phyloP scores from a whole-genome alignment of 1,140 invertebrate genomes.

The Drosophila setifemur region DNA sequence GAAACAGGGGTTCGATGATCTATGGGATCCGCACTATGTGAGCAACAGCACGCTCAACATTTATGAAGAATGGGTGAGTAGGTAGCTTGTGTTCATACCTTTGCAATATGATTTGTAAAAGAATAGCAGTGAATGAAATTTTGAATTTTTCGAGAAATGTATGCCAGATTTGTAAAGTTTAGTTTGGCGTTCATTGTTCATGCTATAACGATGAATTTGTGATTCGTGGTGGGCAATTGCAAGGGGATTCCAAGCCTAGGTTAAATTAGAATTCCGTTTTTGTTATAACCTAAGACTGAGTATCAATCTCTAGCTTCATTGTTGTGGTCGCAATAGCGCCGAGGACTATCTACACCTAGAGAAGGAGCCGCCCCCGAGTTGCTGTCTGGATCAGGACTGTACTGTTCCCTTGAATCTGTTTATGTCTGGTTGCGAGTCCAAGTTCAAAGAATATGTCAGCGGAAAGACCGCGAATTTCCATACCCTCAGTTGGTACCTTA shows the following conservation, averaged over 20 bases:
- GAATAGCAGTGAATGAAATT: too few species aligned
- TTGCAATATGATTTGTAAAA: too few species aligned
- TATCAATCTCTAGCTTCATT: constrained; percentile 54
- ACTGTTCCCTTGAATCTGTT: constrained; percentile 56
- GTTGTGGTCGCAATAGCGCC: constrained; percentile 69
- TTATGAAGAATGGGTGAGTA: constrained; percentile 74
- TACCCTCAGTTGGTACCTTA: constrained; percentile 66
- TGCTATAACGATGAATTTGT: too few species aligned
- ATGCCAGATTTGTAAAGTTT: too few species aligned
- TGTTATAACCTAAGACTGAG: too few species aligned
- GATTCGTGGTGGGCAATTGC: too few species aligned
- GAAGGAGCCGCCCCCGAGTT: constrained; percentile 51
- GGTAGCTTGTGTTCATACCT: too few species aligned
- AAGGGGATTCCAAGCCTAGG: too few species aligned
- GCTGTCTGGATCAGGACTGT: constrained; percentile 65
- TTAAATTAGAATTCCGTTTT: too few species aligned
- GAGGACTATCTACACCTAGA: constrained; percentile 68
- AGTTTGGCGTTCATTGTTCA: too few species aligned
- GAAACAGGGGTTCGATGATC: constrained; percentile 66
- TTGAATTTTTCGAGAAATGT: too few species aligned
- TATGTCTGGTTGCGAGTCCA: constrained; percentile 58
- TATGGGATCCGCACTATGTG: constrained; percentile 52
- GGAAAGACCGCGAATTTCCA: constrained; percentile 64
- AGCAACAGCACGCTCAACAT: constrained; percentile 48
- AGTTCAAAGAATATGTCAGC: constrained; percentile 61